These are phyloP conservation scores for Brienomyrus longianalis DNA, from an alignment of 2,113 vertebrate species.

Conservation along the genomic window DNA sequence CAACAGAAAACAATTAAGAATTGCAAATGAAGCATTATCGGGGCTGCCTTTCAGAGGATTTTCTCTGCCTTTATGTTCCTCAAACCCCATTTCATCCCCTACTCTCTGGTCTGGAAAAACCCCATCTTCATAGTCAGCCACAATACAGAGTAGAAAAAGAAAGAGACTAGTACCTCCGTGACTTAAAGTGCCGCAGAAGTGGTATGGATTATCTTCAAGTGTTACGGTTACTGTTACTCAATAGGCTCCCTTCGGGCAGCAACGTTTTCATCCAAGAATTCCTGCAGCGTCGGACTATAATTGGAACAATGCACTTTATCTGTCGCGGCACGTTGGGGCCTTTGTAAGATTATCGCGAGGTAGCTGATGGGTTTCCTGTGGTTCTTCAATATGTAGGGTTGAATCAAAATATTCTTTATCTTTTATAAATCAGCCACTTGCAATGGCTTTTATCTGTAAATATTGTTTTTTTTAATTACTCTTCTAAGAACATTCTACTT, in stretches of 20 bases:
- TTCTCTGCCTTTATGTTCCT: neutral
- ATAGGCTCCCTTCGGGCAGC: neutral
- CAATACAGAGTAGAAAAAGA: neutral
- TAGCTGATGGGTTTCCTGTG: neutral
- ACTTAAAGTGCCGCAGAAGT: neutral
- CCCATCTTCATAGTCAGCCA: neutral
- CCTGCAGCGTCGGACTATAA: neutral
- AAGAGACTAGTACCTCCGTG: neutral
- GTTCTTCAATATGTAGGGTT: neutral
- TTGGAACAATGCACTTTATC: slow-evolving; percentile 5
- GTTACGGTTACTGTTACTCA: slow-evolving; percentile 1
- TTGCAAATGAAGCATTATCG: neutral
- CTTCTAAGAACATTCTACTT: neutral
- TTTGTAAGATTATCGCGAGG: neutral
- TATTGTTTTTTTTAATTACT: neutral
- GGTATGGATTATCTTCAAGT: slow-evolving; percentile 16
- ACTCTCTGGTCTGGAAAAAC: neutral
- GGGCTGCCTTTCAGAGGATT: neutral
- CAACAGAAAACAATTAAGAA: neutral
- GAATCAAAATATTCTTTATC: neutral
- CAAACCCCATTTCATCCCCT: neutral
- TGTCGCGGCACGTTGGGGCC: neutral
- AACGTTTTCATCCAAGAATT: neutral
- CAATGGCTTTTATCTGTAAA: neutral
- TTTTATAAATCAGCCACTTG: neutral